Evolutionary conservation across 2,797 vertebrate genomes (phyloP).

Genomic region (Mionectes olivaceus): DNA sequence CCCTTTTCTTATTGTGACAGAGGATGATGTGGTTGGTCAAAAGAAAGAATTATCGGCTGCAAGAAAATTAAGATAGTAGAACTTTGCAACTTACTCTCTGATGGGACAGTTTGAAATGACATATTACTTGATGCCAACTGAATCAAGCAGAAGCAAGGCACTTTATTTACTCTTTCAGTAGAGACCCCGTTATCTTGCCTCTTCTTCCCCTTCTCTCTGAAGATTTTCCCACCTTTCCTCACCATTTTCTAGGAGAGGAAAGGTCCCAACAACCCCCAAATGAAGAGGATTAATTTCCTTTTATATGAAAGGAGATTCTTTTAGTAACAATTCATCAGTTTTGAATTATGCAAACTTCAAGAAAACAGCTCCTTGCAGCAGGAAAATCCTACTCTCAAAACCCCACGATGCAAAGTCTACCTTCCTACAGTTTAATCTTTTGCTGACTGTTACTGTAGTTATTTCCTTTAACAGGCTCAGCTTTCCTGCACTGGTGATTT

Average conservation of each 20-base stretch:
- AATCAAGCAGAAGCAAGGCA: neutral
- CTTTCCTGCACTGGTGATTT: neutral
- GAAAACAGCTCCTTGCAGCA: neutral
- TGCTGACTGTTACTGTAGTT: neutral
- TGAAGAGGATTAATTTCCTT: neutral
- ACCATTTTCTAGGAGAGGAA: neutral
- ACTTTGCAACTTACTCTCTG: neutral
- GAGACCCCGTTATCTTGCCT: neutral
- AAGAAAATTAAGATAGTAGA: neutral
- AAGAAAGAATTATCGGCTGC: neutral
- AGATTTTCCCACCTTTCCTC: neutral
- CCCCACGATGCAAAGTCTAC: neutral
- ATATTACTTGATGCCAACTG: neutral
- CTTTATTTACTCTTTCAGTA: neutral
- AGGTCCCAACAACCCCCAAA: neutral
- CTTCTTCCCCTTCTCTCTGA: neutral
- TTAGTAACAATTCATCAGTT: neutral
- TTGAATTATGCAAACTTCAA: neutral
- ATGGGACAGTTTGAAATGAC: neutral
- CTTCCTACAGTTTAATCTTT: neutral
- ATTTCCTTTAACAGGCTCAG: neutral
- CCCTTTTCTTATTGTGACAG: neutral
- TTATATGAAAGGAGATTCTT: neutral
- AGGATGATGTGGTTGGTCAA: neutral
- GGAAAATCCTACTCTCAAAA: neutral